These are phyloP conservation scores for Ataeniobius toweri DNA, from an alignment of 2,797 vertebrate species.

Conservation along the genomic window DNA sequence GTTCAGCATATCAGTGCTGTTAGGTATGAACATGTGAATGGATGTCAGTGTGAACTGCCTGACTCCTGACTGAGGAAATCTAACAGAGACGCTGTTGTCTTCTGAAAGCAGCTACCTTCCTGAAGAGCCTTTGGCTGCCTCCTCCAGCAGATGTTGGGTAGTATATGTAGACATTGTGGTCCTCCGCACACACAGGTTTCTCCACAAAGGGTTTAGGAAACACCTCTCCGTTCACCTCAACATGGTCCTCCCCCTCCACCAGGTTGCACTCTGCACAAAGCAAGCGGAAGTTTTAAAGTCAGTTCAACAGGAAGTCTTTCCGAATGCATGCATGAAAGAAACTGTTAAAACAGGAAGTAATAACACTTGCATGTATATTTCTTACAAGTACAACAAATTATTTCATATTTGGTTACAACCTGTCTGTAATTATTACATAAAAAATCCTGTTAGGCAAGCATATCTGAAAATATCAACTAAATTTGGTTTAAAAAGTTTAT, in stretches of 20 bases:
- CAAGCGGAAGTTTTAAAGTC: neutral
- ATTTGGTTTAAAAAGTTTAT: too few relatives aligned
- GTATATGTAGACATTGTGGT: constrained; percentile 99
- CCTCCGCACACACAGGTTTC: constrained; percentile 97
- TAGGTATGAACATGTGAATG: neutral
- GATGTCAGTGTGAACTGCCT: too few relatives aligned
- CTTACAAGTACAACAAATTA: neutral
- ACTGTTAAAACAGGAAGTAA: neutral
- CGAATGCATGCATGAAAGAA: neutral
- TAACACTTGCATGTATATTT: neutral
- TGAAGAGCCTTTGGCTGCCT: constrained; percentile 96
- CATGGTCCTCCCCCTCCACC: constrained; percentile 93
- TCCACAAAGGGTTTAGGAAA: constrained; percentile 98
- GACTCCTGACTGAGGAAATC: too few relatives aligned
- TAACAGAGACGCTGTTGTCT: neutral
- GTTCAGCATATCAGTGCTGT: neutral
- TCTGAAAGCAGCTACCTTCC: constrained; percentile 81
- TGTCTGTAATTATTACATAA: neutral
- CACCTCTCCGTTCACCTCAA: constrained; percentile 94
- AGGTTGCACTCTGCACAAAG: constrained; percentile 74
- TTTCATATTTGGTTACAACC: neutral
- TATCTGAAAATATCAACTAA: neutral
- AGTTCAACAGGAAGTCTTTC: neutral
- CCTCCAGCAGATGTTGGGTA: constrained; percentile 97
- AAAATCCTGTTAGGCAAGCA: neutral